These are phyloP conservation scores for Neoarius graeffei DNA, from an alignment of 2,113 vertebrate genomes.

Conservation along the genomic window DNA sequence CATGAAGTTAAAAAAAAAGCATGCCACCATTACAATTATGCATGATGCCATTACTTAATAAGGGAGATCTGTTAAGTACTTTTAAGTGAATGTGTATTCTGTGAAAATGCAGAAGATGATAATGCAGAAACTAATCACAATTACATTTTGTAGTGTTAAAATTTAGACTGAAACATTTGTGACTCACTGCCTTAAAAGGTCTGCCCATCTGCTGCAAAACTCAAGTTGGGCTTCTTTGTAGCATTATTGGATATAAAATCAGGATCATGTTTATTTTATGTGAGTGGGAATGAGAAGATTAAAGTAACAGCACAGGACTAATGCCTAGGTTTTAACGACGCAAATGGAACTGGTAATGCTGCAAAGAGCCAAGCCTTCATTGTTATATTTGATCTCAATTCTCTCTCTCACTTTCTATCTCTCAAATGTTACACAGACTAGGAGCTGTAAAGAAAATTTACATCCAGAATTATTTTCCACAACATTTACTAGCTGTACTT, in stretches of 20 bases:
- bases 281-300: conserved; percentile 69
- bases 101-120: background rate
- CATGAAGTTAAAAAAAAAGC: conserved; percentile 26
- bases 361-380: conserved; percentile 54
- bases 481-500: background rate
- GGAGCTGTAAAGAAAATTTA: background rate
- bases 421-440: background rate
- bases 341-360: conserved; percentile 70
- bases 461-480: background rate
- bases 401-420: conserved; percentile 36
- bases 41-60: background rate
- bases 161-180: background rate
- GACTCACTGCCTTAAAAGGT: conserved; percentile 5
- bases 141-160: background rate
- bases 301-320: conserved; percentile 71
- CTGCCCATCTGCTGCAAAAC: background rate
- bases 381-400: conserved; percentile 44
- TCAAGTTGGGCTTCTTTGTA: background rate
- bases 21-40: background rate
- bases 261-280: background rate
- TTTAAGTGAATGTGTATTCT: conserved; percentile 5
- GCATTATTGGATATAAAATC: background rate
- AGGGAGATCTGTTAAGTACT: background rate
- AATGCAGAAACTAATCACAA: background rate
- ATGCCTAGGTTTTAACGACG: conserved; percentile 69